Evolutionary conservation across 2,888 invertebrate genomes (phyloP).

Genomic region (Branchipolynoe longqiensis): DNA sequence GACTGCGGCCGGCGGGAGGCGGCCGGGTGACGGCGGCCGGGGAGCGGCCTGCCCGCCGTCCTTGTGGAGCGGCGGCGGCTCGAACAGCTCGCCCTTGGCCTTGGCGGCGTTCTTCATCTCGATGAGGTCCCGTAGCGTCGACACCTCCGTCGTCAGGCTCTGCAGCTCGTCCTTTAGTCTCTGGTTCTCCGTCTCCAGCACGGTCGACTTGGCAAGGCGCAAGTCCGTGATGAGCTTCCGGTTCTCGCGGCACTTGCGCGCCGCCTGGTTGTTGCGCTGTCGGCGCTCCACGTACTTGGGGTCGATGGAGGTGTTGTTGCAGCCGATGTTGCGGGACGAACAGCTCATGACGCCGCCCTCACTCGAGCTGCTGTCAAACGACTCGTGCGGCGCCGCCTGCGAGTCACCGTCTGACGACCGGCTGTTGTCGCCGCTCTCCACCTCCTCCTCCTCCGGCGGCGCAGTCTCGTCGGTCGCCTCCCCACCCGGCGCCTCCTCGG

Average conservation of each 20-base stretch:
- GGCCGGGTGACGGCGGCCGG: no score
- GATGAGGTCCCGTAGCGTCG: slow-evolving; percentile 87
- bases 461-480: not conserved
- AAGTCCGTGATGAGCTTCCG: slow-evolving; percentile 81
- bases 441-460: not conserved
- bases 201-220: slow-evolving; percentile 79
- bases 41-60: no score
- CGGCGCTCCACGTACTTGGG: slow-evolving; percentile 79
- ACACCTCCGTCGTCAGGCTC: slow-evolving; percentile 94
- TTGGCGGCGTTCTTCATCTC: slow-evolving; percentile 72
- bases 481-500: not conserved
- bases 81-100: slow-evolving; percentile 29
- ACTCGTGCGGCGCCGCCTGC: not conserved
- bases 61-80: slow-evolving; percentile 32
- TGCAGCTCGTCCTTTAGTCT: slow-evolving; percentile 89
- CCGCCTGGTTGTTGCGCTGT: slow-evolving; percentile 82
- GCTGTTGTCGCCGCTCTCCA: not conserved
- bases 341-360: not conserved
- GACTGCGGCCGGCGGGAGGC: no score
- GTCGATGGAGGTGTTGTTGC: slow-evolving; percentile 31
- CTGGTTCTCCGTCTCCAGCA: slow-evolving; percentile 82
- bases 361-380: slow-evolving; percentile 45
- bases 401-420: not conserved
- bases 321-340: not conserved
- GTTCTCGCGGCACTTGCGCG: slow-evolving; percentile 82